These are phyloP conservation scores for Nannospalax galili DNA, from an alignment of 2,113 vertebrate species.

Conservation along the genomic window DNA sequence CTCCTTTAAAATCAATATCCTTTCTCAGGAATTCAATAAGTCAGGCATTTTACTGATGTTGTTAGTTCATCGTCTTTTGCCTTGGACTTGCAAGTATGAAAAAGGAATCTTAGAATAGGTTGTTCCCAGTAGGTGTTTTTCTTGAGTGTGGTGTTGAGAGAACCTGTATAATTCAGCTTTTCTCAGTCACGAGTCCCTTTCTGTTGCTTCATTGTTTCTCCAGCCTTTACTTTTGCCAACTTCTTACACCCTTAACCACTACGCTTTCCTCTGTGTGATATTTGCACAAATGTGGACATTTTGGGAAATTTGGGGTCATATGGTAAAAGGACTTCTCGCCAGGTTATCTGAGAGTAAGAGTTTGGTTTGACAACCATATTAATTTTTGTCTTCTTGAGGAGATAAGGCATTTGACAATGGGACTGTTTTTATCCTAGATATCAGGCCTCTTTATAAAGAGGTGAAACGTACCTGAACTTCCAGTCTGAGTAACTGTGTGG, in stretches of 20 bases:
- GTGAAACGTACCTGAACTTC: background rate
- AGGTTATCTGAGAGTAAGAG: slow-evolving; percentile 20
- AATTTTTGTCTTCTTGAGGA: slow-evolving; percentile 11
- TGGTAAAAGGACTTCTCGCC: background rate
- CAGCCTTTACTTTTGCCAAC: background rate
- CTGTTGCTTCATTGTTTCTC: slow-evolving; percentile 4
- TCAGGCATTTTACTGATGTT: background rate
- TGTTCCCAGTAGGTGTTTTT: background rate
- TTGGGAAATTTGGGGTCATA: background rate
- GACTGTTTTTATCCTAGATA: background rate
- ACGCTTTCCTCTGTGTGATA: background rate
- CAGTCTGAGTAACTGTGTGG: background rate
- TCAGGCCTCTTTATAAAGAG: background rate
- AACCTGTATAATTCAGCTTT: background rate
- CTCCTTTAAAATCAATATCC: slow-evolving; percentile 44
- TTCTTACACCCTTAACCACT: background rate
- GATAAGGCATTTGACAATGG: background rate
- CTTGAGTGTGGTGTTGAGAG: background rate
- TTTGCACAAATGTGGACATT: background rate
- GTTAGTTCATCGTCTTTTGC: slow-evolving; percentile 43
- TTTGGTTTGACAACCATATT: background rate
- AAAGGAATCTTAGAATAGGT: background rate
- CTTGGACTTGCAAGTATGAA: background rate
- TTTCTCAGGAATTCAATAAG: slow-evolving; percentile 33
- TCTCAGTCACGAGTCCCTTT: slow-evolving; percentile 2